Conservation (phyloP, 2,888 invertebrate genomes). For the Luperina testacea region DNA sequence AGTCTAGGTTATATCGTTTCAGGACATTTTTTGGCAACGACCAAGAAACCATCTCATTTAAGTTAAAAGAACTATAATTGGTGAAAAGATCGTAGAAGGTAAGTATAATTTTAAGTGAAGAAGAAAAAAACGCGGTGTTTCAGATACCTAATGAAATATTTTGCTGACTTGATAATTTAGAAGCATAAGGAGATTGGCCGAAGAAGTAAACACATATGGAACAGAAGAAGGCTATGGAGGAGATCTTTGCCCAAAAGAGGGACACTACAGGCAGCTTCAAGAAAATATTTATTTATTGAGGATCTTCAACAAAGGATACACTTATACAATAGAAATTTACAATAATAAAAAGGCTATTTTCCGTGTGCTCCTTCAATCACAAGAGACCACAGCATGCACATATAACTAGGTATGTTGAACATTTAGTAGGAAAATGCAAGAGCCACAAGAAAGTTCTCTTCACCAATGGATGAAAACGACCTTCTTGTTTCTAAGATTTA, state of each 20-base stretch:
- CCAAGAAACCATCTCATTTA: neutral
- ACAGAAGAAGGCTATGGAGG: neutral
- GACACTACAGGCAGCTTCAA: neutral
- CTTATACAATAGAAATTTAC: too few relatives aligned
- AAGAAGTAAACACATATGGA: neutral
- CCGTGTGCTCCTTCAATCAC: too few relatives aligned
- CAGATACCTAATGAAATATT: neutral
- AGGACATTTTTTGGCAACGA: conserved; percentile 14
- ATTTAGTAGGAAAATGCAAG: neutral
- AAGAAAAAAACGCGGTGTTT: neutral
- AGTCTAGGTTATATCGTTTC: neutral
- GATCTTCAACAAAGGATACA: too few relatives aligned
- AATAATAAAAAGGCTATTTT: too few relatives aligned
- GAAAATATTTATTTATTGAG: neutral
- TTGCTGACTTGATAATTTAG: neutral
- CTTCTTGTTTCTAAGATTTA: neutral
- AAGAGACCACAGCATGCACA: too few relatives aligned
- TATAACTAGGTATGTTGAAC: neutral
- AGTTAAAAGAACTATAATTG: conserved; percentile 6
- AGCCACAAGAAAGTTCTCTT: too few relatives aligned
- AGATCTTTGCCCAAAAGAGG: neutral
- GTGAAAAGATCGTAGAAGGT: neutral
- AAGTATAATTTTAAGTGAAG: neutral
- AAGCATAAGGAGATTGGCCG: neutral
- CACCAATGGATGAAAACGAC: neutral